Conservation (phyloP, 2,113 vertebrate species). For the Thinocorus orbignyianus region DNA sequence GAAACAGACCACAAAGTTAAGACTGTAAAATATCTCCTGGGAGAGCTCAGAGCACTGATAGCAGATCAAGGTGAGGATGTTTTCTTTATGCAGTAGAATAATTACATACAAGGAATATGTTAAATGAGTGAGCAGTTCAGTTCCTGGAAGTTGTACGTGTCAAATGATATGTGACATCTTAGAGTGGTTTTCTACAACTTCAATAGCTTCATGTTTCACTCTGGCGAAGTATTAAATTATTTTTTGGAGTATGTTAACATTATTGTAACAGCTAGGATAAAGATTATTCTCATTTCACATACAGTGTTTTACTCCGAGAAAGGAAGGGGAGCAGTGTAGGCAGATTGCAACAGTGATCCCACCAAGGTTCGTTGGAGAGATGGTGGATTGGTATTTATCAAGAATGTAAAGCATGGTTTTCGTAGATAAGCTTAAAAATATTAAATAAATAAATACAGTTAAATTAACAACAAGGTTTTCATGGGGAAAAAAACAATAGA, state of each 20-base stretch:
- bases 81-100: not conserved
- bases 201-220: not conserved
- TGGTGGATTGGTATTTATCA: not conserved
- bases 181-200: not conserved
- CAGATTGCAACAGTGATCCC: not conserved
- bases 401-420: not conserved
- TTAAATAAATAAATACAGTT: not conserved
- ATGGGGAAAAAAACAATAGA: not conserved
- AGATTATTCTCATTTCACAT: not conserved
- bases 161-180: not conserved
- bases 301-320: not conserved
- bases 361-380: not conserved
- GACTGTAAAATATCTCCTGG: slow-evolving; percentile 79
- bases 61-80: slow-evolving; percentile 79
- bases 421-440: not conserved
- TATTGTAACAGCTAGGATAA: not conserved
- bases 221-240: not conserved
- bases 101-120: not conserved
- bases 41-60: slow-evolving; percentile 83
- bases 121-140: not conserved
- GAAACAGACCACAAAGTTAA: slow-evolving; percentile 70
- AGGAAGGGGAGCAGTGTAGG: not conserved
- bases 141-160: not conserved
- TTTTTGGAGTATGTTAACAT: not conserved
- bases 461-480: not conserved